Conservation (phyloP, 2,888 invertebrate genomes). For the Erpobdella octoculata region DNA sequence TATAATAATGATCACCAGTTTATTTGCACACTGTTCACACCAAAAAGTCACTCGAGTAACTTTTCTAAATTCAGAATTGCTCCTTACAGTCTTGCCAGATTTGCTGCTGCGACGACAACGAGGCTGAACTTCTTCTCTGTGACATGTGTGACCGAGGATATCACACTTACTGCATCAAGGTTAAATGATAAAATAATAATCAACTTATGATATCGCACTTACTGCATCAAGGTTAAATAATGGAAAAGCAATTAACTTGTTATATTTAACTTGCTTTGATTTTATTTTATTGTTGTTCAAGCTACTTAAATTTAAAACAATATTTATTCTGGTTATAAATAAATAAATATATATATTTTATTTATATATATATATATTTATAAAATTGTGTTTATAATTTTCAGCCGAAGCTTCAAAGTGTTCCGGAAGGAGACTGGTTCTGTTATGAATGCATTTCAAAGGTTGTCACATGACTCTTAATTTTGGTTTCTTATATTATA, state of each 20-base stretch:
- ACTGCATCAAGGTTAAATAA: neutral
- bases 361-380: neutral
- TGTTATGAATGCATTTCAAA: conserved; percentile 73
- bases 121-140: conserved; percentile 84
- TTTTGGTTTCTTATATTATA: no score
- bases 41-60: neutral
- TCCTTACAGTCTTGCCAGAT: conserved; percentile 82
- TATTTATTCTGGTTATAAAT: neutral
- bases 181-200: no score
- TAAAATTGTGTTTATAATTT: neutral
- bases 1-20: neutral
- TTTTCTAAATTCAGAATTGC: neutral
- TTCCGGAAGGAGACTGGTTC: conserved; percentile 97
- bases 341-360: conserved; percentile 1
- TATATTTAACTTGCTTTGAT: neutral
- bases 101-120: conserved; percentile 89
- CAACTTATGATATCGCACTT: no score
- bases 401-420: conserved; percentile 79
- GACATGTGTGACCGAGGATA: conserved; percentile 97
- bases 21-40: neutral
- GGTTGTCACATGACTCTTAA: no score
- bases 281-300: neutral
- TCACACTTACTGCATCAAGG: conserved; percentile 94
- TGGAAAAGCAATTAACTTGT: neutral
- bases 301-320: neutral